Evolutionary conservation across 2,113 vertebrate genomes (phyloP).

Genomic region (Chloropsis hardwickii): DNA sequence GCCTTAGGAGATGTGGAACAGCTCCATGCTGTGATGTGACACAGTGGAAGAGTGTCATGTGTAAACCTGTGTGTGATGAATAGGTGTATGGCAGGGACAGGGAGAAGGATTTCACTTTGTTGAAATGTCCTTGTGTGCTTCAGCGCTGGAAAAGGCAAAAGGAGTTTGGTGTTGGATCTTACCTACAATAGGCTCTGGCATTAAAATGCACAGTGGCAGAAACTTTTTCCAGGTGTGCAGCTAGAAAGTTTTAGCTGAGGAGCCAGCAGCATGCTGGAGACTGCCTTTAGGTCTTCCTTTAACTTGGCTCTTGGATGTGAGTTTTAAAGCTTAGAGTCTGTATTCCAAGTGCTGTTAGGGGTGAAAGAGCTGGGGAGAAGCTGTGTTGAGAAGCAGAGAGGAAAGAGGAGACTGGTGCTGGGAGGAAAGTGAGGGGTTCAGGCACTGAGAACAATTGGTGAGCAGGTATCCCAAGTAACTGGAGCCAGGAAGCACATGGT

Average conservation of each 20-base stretch:
- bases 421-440: slow-evolving; percentile 55
- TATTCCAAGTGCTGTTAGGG: neutral
- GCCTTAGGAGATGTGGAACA: neutral
- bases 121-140: neutral
- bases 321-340: neutral
- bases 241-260: neutral
- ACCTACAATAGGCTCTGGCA: neutral
- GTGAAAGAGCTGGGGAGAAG: neutral
- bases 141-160: neutral
- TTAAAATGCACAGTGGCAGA: neutral
- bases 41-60: neutral
- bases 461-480: slow-evolving; percentile 77
- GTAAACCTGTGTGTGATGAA: neutral
- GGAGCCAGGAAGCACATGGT: slow-evolving; percentile 75
- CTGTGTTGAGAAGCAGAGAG: neutral
- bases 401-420: neutral
- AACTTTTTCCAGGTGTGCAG: neutral
- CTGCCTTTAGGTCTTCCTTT: neutral
- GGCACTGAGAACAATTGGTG: slow-evolving; percentile 67
- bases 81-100: neutral
- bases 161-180: neutral
- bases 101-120: neutral
- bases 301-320: neutral
- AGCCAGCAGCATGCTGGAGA: neutral
- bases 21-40: fast-evolving